Evolutionary conservation across 2,113 vertebrate genomes (phyloP).

Genomic region (Oreocharis arfaki): DNA sequence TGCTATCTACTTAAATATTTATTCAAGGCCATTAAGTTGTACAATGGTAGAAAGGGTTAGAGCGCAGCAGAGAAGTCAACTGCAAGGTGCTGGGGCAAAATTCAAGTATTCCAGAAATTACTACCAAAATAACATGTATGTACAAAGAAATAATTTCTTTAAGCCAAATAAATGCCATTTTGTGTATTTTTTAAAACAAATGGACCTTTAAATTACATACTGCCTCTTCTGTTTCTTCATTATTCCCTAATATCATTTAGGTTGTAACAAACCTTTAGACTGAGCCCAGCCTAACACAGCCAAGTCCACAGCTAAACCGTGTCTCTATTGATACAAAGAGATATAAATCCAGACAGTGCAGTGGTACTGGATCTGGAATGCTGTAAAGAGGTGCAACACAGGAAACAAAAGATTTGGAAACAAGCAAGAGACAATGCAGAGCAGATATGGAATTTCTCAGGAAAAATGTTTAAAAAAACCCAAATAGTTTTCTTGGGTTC

Average conservation of each 20-base stretch:
- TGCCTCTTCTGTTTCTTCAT: not conserved
- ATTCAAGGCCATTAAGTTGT: not conserved
- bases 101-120: not conserved
- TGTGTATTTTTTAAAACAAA: not conserved
- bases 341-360: not conserved
- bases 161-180: not conserved
- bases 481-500: not conserved
- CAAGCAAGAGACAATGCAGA: not conserved
- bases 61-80: not conserved
- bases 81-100: not conserved
- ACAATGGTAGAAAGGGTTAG: not conserved
- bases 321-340: not conserved
- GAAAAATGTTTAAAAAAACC: not conserved
- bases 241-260: not conserved
- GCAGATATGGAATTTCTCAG: not conserved
- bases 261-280: not conserved
- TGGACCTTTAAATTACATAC: not conserved
- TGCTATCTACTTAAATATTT: not conserved
- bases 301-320: not conserved
- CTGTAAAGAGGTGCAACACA: not conserved
- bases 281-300: not conserved
- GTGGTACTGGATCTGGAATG: not conserved
- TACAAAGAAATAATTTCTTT: not conserved
- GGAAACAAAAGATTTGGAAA: not conserved
- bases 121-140: not conserved